Percentiles rank a stretch among this genome's conserved stretches.
Conservation (phyloP, 1,140 invertebrate genomes). For the Drosophila ficusphila region DNA sequence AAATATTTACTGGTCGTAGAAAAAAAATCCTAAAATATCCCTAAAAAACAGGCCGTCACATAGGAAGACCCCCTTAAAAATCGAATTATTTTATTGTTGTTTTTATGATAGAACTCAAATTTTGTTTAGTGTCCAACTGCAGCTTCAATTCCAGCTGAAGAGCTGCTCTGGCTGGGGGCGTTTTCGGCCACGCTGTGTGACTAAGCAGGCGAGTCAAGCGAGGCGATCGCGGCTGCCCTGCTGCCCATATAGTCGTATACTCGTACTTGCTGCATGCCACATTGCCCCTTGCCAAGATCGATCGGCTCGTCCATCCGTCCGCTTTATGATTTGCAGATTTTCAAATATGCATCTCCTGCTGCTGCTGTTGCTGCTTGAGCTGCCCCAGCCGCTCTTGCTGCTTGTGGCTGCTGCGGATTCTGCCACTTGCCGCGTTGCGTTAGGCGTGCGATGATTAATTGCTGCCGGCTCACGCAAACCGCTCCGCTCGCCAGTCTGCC, state of each 20-base stretch:
- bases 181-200: constrained; percentile 68
- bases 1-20: too few species aligned
- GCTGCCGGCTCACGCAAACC: constrained; percentile 74
- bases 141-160: constrained; percentile 18
- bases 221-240: constrained; percentile 8
- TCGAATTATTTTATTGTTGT: too few species aligned
- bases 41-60: too few species aligned
- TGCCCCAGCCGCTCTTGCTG: neutral
- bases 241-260: too few species aligned
- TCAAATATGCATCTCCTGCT: constrained; percentile 80
- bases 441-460: constrained; percentile 81
- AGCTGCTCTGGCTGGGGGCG: constrained; percentile 58
- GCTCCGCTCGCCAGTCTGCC: constrained; percentile 17
- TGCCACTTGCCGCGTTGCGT: constrained; percentile 43
- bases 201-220: constrained; percentile 57
- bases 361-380: constrained; percentile 19
- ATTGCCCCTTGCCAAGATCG: constrained; percentile 41
- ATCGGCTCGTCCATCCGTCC: constrained; percentile 45
- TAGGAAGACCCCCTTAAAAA: too few species aligned
- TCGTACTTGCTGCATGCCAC: constrained; percentile 21
- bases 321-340: constrained; percentile 80
- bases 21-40: too few species aligned
- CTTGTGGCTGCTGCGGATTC: constrained; percentile 11
- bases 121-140: constrained; percentile 6
- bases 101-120: neutral